These are phyloP conservation scores for Dipodomys merriami DNA, from an alignment of 2,113 vertebrate genomes.

Conservation along the genomic window DNA sequence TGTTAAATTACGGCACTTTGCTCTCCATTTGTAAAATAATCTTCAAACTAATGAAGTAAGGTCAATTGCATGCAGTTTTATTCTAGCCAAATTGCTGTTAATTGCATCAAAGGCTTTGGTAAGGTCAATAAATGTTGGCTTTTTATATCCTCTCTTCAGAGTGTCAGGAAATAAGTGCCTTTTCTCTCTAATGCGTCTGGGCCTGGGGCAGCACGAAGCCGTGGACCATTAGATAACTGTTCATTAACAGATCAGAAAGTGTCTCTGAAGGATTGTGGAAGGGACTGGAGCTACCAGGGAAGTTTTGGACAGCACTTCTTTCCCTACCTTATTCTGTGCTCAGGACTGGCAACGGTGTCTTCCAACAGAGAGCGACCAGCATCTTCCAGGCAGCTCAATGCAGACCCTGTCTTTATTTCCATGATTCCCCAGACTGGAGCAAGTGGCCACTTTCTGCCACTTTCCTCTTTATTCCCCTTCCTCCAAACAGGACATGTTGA, in stretches of 20 bases:
- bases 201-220: fast-evolving
- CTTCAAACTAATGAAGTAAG: conserved; percentile 82
- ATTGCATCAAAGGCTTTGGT: conserved; percentile 73
- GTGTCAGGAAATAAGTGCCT: conserved; percentile 69
- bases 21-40: conserved; percentile 83
- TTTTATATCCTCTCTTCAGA: conserved; percentile 60
- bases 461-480: not conserved
- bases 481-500: not conserved
- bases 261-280: not conserved
- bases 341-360: not conserved
- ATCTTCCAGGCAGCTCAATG: fast-evolving
- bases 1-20: conserved; percentile 83
- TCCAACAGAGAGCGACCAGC: too few relatives aligned
- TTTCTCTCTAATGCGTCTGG: not conserved
- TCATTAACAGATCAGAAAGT: not conserved
- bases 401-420: not conserved
- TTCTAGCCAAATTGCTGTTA: conserved; percentile 81
- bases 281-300: not conserved
- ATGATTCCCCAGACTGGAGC: too few relatives aligned
- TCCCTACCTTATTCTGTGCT: not conserved
- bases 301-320: not conserved
- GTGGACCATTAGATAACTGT: not conserved
- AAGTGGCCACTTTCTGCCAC: fast-evolving
- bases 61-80: conserved; percentile 79
- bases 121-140: conserved; percentile 77